These are phyloP conservation scores for Neoarius graeffei DNA, from an alignment of 2,113 vertebrate genomes.

Conservation along the genomic window DNA sequence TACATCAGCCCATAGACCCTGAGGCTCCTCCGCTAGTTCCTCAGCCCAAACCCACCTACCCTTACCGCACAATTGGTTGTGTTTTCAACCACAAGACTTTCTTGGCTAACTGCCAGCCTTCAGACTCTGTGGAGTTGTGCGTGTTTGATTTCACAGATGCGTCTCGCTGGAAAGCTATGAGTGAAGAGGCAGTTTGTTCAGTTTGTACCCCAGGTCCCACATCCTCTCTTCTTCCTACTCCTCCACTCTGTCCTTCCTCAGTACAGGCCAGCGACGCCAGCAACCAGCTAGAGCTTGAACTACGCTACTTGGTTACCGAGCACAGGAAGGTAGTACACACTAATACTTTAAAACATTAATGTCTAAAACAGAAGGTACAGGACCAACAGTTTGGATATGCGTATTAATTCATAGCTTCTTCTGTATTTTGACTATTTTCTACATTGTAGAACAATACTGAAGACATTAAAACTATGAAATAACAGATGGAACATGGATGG, in stretches of 20 bases:
- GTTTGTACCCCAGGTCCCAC: conserved; percentile 83
- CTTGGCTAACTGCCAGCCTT: conserved; percentile 91
- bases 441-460: too few relatives aligned
- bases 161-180: conserved; percentile 97
- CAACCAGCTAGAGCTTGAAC: conserved; percentile 90
- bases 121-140: conserved; percentile 86
- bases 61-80: conserved; percentile 89
- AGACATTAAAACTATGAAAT: too few relatives aligned
- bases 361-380: background rate
- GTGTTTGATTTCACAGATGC: conserved; percentile 88
- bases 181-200: conserved; percentile 88
- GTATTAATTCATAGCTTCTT: too few relatives aligned
- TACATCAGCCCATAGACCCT: conserved; percentile 83
- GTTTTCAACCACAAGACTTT: conserved; percentile 92
- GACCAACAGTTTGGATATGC: too few relatives aligned
- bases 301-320: conserved; percentile 84
- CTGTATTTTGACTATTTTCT: too few relatives aligned
- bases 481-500: too few relatives aligned
- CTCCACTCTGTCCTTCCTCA: conserved; percentile 82
- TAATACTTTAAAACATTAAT: background rate
- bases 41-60: conserved; percentile 83
- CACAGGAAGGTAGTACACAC: conserved; percentile 86
- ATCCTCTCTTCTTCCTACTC: conserved; percentile 79
- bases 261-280: conserved; percentile 80
- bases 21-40: conserved; percentile 81